Evolutionary conservation across 1,140 invertebrate genomes (phyloP).

Genomic region (Philopotamus ludificatus): DNA sequence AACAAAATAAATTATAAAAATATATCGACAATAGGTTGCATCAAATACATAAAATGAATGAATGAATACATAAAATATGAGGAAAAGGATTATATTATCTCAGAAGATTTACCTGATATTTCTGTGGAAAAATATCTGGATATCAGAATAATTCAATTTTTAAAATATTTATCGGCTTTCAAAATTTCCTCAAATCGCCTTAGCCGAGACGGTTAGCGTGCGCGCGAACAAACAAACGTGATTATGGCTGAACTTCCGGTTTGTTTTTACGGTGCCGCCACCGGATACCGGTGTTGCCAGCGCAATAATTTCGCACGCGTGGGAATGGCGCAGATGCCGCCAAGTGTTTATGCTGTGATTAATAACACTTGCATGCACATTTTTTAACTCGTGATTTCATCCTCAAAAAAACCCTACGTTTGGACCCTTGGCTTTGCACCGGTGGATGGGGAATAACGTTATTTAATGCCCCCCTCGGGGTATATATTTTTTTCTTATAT

Average conservation of each 20-base stretch:
- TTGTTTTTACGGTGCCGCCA: constrained; percentile 18
- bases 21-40: background rate
- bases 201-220: background rate
- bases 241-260: background rate
- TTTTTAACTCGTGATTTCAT: constrained; percentile 9
- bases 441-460: background rate
- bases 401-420: background rate
- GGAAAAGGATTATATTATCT: too few relatives aligned
- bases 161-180: too few relatives aligned
- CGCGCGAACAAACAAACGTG: background rate
- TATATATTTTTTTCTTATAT: background rate
- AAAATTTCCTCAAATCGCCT: background rate
- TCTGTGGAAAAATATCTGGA: too few relatives aligned
- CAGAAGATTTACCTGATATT: too few relatives aligned
- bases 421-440: background rate
- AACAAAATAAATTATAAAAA: too few relatives aligned
- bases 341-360: constrained; percentile 10
- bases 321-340: background rate
- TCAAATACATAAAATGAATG: background rate
- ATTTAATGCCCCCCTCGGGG: too few relatives aligned
- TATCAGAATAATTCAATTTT: too few relatives aligned
- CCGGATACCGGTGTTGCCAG: background rate
- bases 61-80: too few relatives aligned
- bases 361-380: constrained; percentile 13
- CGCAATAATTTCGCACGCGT: background rate